phyloP scores from a whole-genome alignment of 2,113 vertebrate species.

The Microtus pennsylvanicus region DNA sequence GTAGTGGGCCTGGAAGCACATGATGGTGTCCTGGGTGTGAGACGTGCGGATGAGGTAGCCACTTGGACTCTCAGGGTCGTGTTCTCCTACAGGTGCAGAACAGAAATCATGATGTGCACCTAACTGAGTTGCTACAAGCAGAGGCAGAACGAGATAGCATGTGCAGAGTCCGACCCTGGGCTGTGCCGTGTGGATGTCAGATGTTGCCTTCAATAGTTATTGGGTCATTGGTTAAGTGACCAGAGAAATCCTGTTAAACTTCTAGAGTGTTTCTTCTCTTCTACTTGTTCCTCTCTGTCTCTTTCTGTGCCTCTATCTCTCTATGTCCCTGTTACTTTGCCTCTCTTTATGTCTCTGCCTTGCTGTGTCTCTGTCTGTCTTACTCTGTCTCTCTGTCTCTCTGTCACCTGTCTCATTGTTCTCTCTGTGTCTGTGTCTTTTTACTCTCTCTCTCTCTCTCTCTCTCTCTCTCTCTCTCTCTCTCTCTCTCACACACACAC shows the following conservation, averaged over 20 bases:
- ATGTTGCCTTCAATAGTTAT: not conserved
- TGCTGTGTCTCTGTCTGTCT: not conserved
- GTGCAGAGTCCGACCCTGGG: not conserved
- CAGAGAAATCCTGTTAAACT: not conserved
- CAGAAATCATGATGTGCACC: not conserved
- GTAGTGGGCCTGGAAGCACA: not conserved
- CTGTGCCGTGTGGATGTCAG: not conserved
- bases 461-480: not conserved
- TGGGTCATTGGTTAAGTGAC: not conserved
- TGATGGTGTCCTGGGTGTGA: not conserved
- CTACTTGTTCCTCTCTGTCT: not conserved
- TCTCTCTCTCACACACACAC: not conserved
- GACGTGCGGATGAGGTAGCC: not conserved
- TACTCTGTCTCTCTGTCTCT: not conserved
- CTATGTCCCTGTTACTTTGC: not conserved
- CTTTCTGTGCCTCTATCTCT: not conserved
- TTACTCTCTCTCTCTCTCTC: not conserved
- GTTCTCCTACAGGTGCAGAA: not conserved
- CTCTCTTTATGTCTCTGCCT: not conserved
- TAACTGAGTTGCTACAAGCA: not conserved
- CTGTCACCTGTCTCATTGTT: not conserved
- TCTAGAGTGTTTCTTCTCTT: not conserved
- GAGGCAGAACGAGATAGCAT: not conserved
- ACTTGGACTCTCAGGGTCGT: not conserved
- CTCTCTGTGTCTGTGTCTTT: not conserved